Percentiles rank a stretch among this genome's conserved stretches.
phyloP scores from a whole-genome alignment of 2,113 vertebrate genomes.

The Elgaria multicarinata region DNA sequence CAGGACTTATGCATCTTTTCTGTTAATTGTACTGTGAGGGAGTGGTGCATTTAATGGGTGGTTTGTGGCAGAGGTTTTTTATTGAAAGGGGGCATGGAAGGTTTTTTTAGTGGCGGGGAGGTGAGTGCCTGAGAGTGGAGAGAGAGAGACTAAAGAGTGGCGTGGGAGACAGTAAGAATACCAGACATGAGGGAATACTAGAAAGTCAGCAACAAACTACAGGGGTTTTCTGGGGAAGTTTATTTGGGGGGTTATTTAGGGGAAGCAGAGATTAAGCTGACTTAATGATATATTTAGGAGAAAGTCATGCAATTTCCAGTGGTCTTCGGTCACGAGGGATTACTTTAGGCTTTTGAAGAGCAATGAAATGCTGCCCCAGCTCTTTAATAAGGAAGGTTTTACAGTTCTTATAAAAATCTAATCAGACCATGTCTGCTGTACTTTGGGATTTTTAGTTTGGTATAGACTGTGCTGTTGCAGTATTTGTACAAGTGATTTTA shows the following conservation, averaged over 20 bases:
- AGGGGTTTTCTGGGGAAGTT: not conserved
- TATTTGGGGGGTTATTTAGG: too few species aligned
- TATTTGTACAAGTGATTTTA: not conserved
- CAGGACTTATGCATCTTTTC: too few species aligned
- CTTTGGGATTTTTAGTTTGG: not conserved
- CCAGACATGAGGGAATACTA: too few species aligned
- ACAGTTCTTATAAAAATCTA: conserved; percentile 27
- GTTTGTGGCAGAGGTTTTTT: too few species aligned
- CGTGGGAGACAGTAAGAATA: too few species aligned
- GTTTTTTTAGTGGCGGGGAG: too few species aligned
- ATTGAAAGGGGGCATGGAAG: too few species aligned
- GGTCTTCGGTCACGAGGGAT: conserved; percentile 15
- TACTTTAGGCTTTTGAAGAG: rapidly evolving
- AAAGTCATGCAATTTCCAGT: not conserved
- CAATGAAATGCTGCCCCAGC: not conserved
- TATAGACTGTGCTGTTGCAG: not conserved
- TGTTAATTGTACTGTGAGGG: too few species aligned
- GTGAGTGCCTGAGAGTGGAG: too few species aligned
- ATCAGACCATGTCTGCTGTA: not conserved
- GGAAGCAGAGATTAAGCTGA: not conserved
- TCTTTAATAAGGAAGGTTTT: conserved; percentile 38
- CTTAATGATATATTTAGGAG: conserved; percentile 21
- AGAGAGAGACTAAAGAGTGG: too few species aligned
- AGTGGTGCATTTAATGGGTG: too few species aligned
- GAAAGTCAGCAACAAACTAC: not conserved